These are phyloP conservation scores for Calcarius lapponicus DNA, from an alignment of 2,797 vertebrate species.

Conservation along the genomic window DNA sequence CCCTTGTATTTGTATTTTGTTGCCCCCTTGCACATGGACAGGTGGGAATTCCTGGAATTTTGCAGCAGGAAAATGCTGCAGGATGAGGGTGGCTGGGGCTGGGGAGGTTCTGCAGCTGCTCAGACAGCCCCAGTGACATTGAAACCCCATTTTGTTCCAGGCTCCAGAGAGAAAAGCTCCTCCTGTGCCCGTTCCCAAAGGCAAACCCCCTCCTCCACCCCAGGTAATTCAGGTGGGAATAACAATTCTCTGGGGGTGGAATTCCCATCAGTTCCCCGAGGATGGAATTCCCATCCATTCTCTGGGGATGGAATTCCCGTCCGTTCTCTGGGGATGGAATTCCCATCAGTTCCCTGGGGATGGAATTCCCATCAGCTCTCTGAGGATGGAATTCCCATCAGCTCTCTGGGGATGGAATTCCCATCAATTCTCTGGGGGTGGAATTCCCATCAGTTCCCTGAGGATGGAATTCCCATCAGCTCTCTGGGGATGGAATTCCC, in stretches of 20 bases:
- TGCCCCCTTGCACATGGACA: background rate
- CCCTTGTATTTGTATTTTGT: background rate
- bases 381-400: too few relatives aligned
- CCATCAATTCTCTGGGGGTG: too few relatives aligned
- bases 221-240: background rate
- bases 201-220: conserved; percentile 12
- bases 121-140: background rate
- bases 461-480: too few relatives aligned
- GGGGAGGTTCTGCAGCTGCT: background rate
- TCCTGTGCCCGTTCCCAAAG: background rate
- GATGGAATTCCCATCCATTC: too few relatives aligned
- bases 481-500: too few relatives aligned
- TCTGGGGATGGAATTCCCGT: too few relatives aligned
- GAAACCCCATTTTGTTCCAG: background rate
- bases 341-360: too few relatives aligned
- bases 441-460: too few relatives aligned
- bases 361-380: too few relatives aligned
- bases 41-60: background rate
- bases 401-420: too few relatives aligned
- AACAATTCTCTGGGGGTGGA: rapidly evolving
- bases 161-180: background rate
- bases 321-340: rapidly evolving
- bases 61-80: background rate
- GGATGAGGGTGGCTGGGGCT: background rate
- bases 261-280: background rate